Conservation (phyloP, 1,140 invertebrate genomes). For the Belonocnema kinseyi region DNA sequence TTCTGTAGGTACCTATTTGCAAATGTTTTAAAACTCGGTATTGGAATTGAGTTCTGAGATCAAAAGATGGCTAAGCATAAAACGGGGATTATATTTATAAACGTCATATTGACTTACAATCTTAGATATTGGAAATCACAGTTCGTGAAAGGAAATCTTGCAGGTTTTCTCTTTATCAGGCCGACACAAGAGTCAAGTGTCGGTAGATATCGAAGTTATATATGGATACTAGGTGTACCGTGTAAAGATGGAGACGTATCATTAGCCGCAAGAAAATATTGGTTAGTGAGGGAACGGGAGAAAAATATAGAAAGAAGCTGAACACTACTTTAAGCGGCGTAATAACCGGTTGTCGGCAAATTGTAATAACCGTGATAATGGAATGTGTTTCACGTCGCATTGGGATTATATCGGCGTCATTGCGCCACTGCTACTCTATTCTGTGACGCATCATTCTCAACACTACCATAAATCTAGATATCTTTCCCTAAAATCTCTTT, state of each 20-base stretch:
- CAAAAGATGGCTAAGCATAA: too few relatives aligned
- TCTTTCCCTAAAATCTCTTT: too few relatives aligned
- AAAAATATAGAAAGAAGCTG: slow-evolving; percentile 13
- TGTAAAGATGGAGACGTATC: slow-evolving; percentile 5
- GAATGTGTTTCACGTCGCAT: slow-evolving; percentile 39
- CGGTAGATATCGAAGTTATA: neutral
- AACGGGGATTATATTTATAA: neutral
- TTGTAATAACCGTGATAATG: slow-evolving; percentile 52
- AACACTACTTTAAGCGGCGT: slow-evolving; percentile 14
- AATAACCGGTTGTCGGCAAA: slow-evolving; percentile 45
- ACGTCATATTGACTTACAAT: neutral
- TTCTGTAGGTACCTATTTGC: too few relatives aligned
- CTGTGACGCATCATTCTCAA: neutral
- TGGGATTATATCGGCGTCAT: slow-evolving; percentile 38
- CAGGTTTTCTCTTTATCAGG: slow-evolving; percentile 17
- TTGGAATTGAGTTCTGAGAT: too few relatives aligned
- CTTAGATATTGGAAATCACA: slow-evolving; percentile 9
- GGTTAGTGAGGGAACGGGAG: slow-evolving; percentile 28
- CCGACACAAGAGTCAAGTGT: neutral
- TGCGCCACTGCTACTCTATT: neutral
- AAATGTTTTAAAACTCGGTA: too few relatives aligned
- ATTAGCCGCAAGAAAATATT: slow-evolving; percentile 24
- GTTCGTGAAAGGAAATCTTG: slow-evolving; percentile 6
- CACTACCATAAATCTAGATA: too few relatives aligned
- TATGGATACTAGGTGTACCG: neutral